These are phyloP conservation scores for Lordiphosa mommai DNA, from an alignment of 1,140 invertebrate species.

Conservation along the genomic window DNA sequence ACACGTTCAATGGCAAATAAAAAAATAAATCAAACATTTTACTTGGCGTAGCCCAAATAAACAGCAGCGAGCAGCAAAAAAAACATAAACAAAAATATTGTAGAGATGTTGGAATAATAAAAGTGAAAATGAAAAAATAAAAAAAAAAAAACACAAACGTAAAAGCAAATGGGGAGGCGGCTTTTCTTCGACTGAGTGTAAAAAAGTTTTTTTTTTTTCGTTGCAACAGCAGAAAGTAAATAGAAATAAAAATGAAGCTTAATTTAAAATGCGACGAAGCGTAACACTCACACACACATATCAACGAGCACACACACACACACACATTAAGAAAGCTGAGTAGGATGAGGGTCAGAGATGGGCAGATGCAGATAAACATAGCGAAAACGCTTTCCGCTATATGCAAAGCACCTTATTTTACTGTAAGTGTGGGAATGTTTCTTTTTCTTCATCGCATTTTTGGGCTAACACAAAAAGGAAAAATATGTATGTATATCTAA, in stretches of 20 bases:
- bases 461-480: conserved; percentile 45
- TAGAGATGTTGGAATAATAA: conserved; percentile 65
- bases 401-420: conserved; percentile 48
- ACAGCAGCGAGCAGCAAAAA: conserved; percentile 30
- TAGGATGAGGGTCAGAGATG: conserved; percentile 35
- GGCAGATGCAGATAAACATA: conserved; percentile 65
- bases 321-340: background rate
- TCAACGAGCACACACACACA: conserved; percentile 24
- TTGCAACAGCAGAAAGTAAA: conserved; percentile 65
- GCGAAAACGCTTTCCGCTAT: conserved; percentile 59
- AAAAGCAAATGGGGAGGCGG: conserved; percentile 1
- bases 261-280: conserved; percentile 77
- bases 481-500: conserved; percentile 28
- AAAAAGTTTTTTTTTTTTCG: conserved; percentile 43
- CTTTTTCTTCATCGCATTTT: conserved; percentile 47
- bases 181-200: conserved; percentile 21
- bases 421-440: conserved; percentile 7
- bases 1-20: conserved; percentile 59
- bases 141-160: conserved; percentile 34
- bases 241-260: conserved; percentile 76
- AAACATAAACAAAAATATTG: conserved; percentile 49
- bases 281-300: conserved; percentile 45
- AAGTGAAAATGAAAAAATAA: conserved; percentile 74
- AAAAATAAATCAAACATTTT: conserved; percentile 68
- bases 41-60: conserved; percentile 47